Conservation (phyloP, 2,113 vertebrate genomes). For the Mormyrus lacerda region DNA sequence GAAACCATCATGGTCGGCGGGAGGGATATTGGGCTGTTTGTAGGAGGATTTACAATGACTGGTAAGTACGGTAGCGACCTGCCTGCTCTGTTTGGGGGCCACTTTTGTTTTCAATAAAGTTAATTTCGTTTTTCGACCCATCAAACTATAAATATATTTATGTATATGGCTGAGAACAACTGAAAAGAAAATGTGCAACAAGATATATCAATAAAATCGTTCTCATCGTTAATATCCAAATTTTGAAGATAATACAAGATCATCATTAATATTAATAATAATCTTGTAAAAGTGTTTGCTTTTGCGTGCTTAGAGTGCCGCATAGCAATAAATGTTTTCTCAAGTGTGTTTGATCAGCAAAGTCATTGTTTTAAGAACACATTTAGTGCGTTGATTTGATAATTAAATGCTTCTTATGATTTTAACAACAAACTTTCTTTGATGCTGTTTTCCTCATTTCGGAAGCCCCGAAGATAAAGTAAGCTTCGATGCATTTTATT, state of each 20-base stretch:
- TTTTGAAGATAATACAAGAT: neutral
- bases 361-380: neutral
- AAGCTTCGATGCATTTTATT: neutral
- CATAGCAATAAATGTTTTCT: neutral
- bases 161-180: neutral
- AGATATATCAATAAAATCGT: neutral
- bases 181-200: neutral
- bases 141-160: neutral
- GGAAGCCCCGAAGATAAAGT: constrained; percentile 8
- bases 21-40: constrained; percentile 89
- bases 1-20: constrained; percentile 94
- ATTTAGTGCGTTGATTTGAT: neutral
- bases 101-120: neutral
- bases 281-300: neutral
- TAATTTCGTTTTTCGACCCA: neutral
- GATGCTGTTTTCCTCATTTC: constrained; percentile 24
- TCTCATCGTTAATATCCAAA: neutral
- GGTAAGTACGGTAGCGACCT: constrained; percentile 62
- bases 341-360: neutral
- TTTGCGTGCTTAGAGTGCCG: neutral
- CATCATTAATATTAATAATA: neutral
- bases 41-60: constrained; percentile 96
- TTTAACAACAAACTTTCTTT: constrained; percentile 13
- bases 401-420: constrained; percentile 7
- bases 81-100: neutral